Evolutionary conservation across 2,888 invertebrate genomes (phyloP), one percentile per base, ranked within the genome.

Genomic region (Cataglyphis albicans): DNA sequence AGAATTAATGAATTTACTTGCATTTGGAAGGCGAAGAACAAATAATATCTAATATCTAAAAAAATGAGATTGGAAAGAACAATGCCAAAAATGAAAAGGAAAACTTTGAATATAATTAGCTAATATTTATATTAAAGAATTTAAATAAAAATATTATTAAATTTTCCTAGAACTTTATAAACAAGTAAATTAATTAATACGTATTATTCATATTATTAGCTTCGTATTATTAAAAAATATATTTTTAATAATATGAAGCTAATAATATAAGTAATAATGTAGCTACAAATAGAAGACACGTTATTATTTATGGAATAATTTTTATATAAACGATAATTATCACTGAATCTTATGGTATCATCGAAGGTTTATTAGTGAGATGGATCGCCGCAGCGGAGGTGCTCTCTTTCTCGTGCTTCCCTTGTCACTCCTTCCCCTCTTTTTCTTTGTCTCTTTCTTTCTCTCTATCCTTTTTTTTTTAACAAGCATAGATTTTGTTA

Each of bases 401-500:
- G 12, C 18, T 48, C 18, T 80, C 44, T 65, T 25, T 29, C 15
- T 7, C n/a, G 7, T 18, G 12, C 12, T 44, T 18, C 48, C 68
- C 12, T 82, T 35, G 6, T 6, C 35, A 35, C 35, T 6, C 72
- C 41, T 10, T 68, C 52, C 38, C 63, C 63, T 38, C 41, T 48
- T 63, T 82, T 63, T 63, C 41, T 59, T 9, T 52, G 21, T 82
- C 29, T 52, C n/a, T 29, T 52, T 59, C 52, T 35, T 35, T 80
- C n/a, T 67, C 72, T 73, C 41, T 29, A 81, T 76, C 68, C 85
- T 83, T 83, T 84, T 89, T 21, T 21, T 84, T 75, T 81, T 87
- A 84, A 89, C 87, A 87, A 89, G 88, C 89, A 90, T 91, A 90
- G 92, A 92, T 92, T 92, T 89, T 89, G 88, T 94, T 94, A 94